Evolutionary conservation across 2,797 vertebrate species (phyloP).

Genomic region (Sylvia borin): DNA sequence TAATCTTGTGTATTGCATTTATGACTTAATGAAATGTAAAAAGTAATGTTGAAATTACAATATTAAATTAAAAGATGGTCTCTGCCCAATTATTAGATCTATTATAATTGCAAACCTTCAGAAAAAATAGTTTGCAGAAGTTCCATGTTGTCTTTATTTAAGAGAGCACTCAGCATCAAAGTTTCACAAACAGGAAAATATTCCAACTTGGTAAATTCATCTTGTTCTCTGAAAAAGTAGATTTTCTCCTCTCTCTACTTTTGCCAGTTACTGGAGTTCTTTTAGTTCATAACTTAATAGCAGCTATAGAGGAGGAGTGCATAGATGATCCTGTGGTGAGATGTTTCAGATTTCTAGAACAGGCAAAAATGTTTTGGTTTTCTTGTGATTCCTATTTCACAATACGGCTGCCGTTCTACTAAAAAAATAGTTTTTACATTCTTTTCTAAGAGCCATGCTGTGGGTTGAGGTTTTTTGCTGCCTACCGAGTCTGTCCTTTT

Average conservation of each 20-base stretch:
- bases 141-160: not conserved
- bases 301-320: not conserved
- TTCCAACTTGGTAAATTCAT: not conserved
- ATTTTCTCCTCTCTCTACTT: not conserved
- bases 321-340: not conserved
- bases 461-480: not conserved
- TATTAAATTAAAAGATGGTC: not conserved
- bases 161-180: not conserved
- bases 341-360: not conserved
- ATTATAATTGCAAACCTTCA: not conserved
- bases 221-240: not conserved
- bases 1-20: not conserved
- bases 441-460: not conserved
- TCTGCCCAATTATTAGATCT: not conserved
- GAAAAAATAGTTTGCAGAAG: not conserved
- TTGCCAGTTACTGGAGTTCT: not conserved
- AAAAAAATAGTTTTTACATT: accelerated
- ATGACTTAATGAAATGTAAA: not conserved
- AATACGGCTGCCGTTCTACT: not conserved
- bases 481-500: not conserved
- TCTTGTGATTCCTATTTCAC: not conserved
- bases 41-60: not conserved
- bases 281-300: not conserved
- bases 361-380: not conserved
- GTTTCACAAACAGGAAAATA: not conserved